Percentiles rank a stretch among this genome's conserved stretches.
These are phyloP conservation scores for Drosophila willistoni DNA, from an alignment of 1,140 invertebrate genomes.

Conservation along the genomic window DNA sequence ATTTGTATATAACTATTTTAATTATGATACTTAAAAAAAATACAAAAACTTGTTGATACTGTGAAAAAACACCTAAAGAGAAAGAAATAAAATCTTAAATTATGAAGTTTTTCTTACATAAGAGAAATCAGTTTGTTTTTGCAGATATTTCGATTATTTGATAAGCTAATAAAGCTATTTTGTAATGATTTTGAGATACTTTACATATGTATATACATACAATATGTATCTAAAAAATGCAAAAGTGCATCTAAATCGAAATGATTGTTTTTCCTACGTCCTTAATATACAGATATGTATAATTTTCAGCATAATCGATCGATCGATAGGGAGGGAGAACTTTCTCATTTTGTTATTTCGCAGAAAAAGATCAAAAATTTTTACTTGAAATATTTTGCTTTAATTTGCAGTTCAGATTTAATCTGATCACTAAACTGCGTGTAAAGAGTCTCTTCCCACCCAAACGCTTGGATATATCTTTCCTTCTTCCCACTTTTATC, in stretches of 20 bases:
- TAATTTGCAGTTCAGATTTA: constrained; percentile 12
- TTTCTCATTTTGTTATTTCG: not conserved
- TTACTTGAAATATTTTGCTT: constrained; percentile 12
- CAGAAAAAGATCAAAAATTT: not conserved
- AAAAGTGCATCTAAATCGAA: not conserved
- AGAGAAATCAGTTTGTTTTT: no score
- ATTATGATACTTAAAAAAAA: no score
- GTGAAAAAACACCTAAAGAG: no score
- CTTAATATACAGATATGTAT: not conserved
- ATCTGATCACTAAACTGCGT: constrained; percentile 12
- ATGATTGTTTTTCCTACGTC: not conserved
- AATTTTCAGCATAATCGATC: not conserved
- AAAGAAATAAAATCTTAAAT: no score
- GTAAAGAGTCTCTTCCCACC: constrained; percentile 8
- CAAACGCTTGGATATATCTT: not conserved
- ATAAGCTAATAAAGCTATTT: no score
- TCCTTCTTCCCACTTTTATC: constrained; percentile 12
- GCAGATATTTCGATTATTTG: no score
- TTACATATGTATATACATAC: no score
- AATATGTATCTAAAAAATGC: no score
- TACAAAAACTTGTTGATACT: no score
- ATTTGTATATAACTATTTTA: no score
- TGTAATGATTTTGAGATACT: no score
- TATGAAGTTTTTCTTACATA: no score
- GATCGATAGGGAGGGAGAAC: not conserved